Evolutionary conservation across 2,113 vertebrate genomes (phyloP), one percentile per base, ranked within the genome.

Genomic region (Mesembrinibis cayennensis): DNA sequence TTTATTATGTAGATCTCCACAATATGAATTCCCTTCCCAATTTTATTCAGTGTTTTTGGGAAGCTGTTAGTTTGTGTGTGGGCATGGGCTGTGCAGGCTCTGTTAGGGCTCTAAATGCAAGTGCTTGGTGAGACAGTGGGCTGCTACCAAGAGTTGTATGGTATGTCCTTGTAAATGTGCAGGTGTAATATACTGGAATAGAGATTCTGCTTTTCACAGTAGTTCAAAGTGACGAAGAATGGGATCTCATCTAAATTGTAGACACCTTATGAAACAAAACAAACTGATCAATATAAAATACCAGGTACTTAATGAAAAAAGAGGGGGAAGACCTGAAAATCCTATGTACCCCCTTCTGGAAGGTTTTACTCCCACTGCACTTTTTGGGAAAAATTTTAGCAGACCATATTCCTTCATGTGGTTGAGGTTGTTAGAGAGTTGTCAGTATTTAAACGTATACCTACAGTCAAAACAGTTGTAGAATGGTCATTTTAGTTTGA

Each of bases 71-170:
- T 52, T 32, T 32, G 8, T 53, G 32, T 52, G 62, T 2, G 7
- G 16, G 1, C 3, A 2, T 58, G 67, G 44, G 21, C 66, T 69
- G 40, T 38, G 30, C 19, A 16, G n/a, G 10, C 65, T 81, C 16
- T n/a, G 10, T 72, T 25, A 14, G 29, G 32, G 22, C n/a, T 73
- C 36, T 29, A 10, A 66, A 21, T 44, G 22, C 2, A 6, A 20
- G 23, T 16, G 40, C 34, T 77, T 61, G 49, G 45, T 67, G 72
- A 47, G 76, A 7, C 38, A 34, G 36, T 3, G 11, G 49, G 23
- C 2, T 6, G 1, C 49, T 34, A 26, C 23, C 16, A 13, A 3
- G 27, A 27, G 44, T 22, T 8, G 6, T 10, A 7, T 1, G 10
- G 23, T 36, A 8, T 10, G 22, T 26, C 29, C 44, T 29, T 36